Conservation (phyloP, 2,888 invertebrate species). For the Podotricha telesiphe region DNA sequence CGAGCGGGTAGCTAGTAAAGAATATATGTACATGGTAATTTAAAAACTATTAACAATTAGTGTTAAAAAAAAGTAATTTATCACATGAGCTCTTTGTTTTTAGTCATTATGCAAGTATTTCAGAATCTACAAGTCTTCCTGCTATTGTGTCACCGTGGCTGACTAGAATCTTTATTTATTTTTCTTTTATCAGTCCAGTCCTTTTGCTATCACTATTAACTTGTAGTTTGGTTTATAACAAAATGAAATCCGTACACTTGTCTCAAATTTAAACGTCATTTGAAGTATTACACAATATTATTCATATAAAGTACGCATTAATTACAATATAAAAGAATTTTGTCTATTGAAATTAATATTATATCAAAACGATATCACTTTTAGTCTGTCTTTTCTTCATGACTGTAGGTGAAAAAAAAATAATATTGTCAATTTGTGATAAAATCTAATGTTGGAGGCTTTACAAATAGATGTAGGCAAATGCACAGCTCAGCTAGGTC, state of each 20-base stretch:
- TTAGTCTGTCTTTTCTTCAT: neutral
- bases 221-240: too few species aligned
- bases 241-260: too few species aligned
- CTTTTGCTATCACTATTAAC: neutral
- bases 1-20: too few species aligned
- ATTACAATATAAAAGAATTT: neutral
- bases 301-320: neutral
- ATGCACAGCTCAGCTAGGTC: slow-evolving; percentile 47
- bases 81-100: slow-evolving; percentile 2
- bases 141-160: slow-evolving; percentile 16
- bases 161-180: slow-evolving; percentile 14
- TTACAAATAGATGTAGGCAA: slow-evolving; percentile 26
- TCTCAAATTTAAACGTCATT: too few species aligned
- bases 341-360: neutral
- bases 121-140: slow-evolving; percentile 2
- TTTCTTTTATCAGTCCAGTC: neutral
- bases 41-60: too few species aligned
- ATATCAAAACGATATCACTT: neutral
- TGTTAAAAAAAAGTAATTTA: too few species aligned
- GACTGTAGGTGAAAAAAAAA: too few species aligned
- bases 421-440: neutral
- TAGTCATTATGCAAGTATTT: slow-evolving; percentile 13
- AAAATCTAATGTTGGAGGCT: neutral
- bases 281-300: too few species aligned
- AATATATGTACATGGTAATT: too few species aligned